Evolutionary conservation across 1,140 invertebrate species (phyloP), one percentile per base, ranked within the genome.

Genomic region (Cataglyphis hispanica): DNA sequence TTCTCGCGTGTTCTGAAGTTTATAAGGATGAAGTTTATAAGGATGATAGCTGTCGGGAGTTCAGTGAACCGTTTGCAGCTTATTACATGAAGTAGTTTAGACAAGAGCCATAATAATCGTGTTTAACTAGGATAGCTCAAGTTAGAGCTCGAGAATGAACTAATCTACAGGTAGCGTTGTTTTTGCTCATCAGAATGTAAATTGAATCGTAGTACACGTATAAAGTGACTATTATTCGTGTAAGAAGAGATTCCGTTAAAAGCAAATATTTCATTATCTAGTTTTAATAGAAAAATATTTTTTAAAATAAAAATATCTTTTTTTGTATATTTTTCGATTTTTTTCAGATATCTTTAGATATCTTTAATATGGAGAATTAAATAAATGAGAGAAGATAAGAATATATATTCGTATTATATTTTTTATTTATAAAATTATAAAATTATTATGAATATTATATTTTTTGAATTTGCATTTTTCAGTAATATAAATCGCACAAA

Each of bases 41-140:
- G 10, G 66, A 69, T 56, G 46, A 56, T 81, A 70, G 77, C 67
- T 22, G 66, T 58, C 64, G 34, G 2, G 66, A 31, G 31, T 70
- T 81, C 77, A 70, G 66, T 34, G 63, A 70, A 70, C 66, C 77
- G 53, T 80, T 50, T 80, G 64, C 61, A 70, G 77, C 43, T 77
- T 64, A 77, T 77, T 77, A 77, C 69, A 43, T 43, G 10, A 31
- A 56, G 77, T 69, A 70, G 63, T 46, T 56, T 34, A 46, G 72
- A 81, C 50, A 58, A 37, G 46, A 77, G 34, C 43, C 31, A 37
- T 56, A 81, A 81, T 74, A 81, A 81, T 80, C 70, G 53, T 56
- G 46, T 56, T 81, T n/a, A 70, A 81, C 11, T 74, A 72, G 63
- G 37, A 40, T 81, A 81, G 43, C 16, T 69, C 31, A 66, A 27